phyloP scores from a whole-genome alignment of 2,797 vertebrate genomes.

The Falco columbarius region DNA sequence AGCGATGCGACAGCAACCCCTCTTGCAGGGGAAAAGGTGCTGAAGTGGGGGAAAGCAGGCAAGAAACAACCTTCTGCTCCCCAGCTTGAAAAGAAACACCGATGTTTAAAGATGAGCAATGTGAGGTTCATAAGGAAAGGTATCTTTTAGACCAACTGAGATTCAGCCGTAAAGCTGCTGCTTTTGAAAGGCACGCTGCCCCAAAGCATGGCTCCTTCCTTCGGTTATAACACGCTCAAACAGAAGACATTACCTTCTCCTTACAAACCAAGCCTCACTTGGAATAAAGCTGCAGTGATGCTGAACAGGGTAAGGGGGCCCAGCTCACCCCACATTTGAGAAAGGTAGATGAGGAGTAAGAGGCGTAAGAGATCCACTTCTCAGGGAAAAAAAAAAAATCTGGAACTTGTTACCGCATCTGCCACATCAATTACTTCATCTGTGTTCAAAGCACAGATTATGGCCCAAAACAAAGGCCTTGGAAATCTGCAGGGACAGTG shows the following conservation, averaged over 20 bases:
- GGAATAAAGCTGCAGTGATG: background rate
- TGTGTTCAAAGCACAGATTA: background rate
- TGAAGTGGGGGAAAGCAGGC: background rate
- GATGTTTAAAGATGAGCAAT: background rate
- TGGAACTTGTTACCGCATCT: background rate
- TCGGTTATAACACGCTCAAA: background rate
- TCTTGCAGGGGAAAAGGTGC: background rate
- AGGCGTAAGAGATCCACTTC: background rate
- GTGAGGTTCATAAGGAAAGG: background rate
- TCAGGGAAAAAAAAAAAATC: background rate
- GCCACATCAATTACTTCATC: background rate
- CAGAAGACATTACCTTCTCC: background rate
- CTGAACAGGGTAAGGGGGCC: background rate
- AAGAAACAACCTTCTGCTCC: background rate
- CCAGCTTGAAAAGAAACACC: background rate
- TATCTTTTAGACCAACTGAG: background rate
- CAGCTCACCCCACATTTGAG: background rate
- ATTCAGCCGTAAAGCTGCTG: background rate
- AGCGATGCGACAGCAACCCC: background rate
- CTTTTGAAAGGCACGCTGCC: background rate
- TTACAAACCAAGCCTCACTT: background rate
- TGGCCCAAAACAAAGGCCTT: background rate
- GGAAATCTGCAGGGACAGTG: background rate
- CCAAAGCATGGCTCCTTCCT: background rate
- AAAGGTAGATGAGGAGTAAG: background rate